Evolutionary conservation across 2,888 invertebrate species (phyloP), one percentile per base, ranked within the genome.

Genomic region (Drosophila melanocephala): DNA sequence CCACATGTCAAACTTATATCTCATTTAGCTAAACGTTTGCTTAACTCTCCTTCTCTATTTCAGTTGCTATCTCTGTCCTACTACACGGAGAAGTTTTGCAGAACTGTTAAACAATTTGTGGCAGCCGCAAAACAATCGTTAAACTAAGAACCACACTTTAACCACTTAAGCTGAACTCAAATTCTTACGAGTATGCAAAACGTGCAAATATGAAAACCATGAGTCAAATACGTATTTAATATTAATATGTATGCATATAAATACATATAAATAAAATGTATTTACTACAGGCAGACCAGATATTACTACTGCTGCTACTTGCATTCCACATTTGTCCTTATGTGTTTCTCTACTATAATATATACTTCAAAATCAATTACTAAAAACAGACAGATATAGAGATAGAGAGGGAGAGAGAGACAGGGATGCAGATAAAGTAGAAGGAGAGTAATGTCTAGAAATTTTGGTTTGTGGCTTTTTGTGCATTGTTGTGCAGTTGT

Each of bases 181-280:
- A 91, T 91, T 90, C 81, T 87, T 82, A 16, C 26, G 52, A 64
- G 52, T 73, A 72, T 68, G 75, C 75, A 73, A 74, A 73, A 85
- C 86, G 82, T 87, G 84, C 84, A 75, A 81, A 88, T 76, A 72
- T 80, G 80, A 63, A 83, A 86, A 80, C 84, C 84, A 88, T 75
- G 83, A 84, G 78, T 82, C 75, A 70, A 67, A 53, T 37, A 44
- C 42, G 53, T 53, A 53, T 47, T 50, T 26, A 42, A 39, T 19
- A 57, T n/a, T 57, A 26, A 26, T 39, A 26, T 35, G n/a, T 32
- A 28, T 47, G 22, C 30, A 14, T 42, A 33, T 39, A 53, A 32
- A 42, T 37, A 32, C 39, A 35, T 22, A 50, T 47, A 60, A 42
- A 26, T 39, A 22, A 14, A 22, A 39, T 52, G 30, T 32, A 14